Evolutionary conservation across 2,797 vertebrate genomes (phyloP), one percentile per base, ranked within the genome.

Genomic region (Lycodopsis pacificus): DNA sequence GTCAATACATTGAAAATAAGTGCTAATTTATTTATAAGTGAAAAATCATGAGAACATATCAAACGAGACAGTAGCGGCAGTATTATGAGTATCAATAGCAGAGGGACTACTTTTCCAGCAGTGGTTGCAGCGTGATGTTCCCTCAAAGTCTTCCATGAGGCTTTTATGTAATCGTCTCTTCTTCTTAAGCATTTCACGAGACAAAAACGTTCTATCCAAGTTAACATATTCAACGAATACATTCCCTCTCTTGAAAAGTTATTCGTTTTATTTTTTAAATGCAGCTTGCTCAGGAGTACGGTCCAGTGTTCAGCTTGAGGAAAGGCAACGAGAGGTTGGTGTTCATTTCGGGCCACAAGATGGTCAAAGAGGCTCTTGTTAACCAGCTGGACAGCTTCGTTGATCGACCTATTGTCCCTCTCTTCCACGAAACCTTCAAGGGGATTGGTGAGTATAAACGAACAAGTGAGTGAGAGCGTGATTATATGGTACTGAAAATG

Each of bases 361-460:
- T 92, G 92, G 88, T 95, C 54, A 95, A 92, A 87, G 95, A 95
- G 61, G 92, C 93, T 58, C 91, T 96, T 0, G 53, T 95, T 32
- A 90, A 72, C 66, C 92, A 95, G 65, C 77, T 92, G 74, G 93
- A 95, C 76, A 88, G 84, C 84, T 95, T 96, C 61, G 44, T 56
- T 19, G 94, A 93, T 1, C 95, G 96, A 0, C 96, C 96, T 0
- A 0, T 77, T 0, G 0, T 89, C 1, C 95, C 95, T 57, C 0
- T 95, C 0, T 82, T 92, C 0, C 1, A 86, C 3, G 81, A 71
- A 2, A 0, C 86, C 17, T 95, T 88, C 74, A 89, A 94, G 36
- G 92, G 84, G 0, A 9, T 68, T 0, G 97, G 97, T 97, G 90
- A 89, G 89, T 87, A 15, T 20, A 27, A 4, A 3, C 6, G 3